Conservation (phyloP, 2,797 vertebrate genomes). For the Cottoperca gobio region DNA sequence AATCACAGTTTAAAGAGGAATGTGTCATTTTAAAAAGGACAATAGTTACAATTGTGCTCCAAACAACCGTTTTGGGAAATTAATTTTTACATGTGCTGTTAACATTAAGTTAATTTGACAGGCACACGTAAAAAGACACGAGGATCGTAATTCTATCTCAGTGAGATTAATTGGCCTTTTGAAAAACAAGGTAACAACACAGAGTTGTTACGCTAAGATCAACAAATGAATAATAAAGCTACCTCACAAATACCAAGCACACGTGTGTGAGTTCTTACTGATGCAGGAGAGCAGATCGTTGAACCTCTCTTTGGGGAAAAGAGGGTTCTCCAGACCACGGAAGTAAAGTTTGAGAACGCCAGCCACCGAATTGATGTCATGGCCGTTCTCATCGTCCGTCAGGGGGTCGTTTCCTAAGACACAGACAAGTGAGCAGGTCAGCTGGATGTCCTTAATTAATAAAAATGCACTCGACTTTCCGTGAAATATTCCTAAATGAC, state of each 20-base stretch:
- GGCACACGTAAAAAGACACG: background rate
- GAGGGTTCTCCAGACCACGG: conserved; percentile 96
- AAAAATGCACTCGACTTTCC: background rate
- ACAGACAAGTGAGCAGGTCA: conserved; percentile 34
- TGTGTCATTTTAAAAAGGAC: background rate
- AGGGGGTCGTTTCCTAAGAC: conserved; percentile 95
- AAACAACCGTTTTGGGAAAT: background rate
- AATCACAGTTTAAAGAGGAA: background rate
- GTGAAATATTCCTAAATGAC: background rate
- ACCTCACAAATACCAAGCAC: background rate
- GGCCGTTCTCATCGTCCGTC: conserved; percentile 96
- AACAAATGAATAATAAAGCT: background rate
- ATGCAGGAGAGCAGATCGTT: conserved; percentile 96
- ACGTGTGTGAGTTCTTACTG: conserved; percentile 88
- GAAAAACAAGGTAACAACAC: background rate
- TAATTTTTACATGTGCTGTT: background rate
- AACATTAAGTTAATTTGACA: background rate
- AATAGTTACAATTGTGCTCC: background rate
- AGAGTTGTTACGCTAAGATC: background rate
- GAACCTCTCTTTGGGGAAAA: conserved; percentile 99
- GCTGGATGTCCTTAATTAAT: background rate
- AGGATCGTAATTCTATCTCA: background rate
- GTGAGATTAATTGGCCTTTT: background rate
- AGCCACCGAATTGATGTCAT: conserved; percentile 99
- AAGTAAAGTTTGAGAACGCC: conserved; percentile 99